Base-by-base conservation (phyloP, 2,888 invertebrate genomes). In the Yponomeuta malinellus region DNA sequence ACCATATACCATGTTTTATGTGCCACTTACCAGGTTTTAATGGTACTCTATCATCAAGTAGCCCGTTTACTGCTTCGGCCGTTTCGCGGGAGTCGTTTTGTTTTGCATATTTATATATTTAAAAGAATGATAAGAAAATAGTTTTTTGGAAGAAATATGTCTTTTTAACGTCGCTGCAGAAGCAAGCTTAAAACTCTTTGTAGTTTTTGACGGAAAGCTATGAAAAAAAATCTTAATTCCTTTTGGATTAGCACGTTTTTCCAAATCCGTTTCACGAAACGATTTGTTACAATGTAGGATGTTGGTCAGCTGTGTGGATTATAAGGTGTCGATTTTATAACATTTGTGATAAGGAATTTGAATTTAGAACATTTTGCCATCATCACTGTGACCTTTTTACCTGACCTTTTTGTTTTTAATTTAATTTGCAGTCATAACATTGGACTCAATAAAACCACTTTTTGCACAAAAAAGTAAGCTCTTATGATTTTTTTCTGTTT, bases 1-100 rank as follows among this genome's bases (percentile, higher is more conserved):
- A 23, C 65, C n/a, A 65, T 65, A 65, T 33, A 31, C 31, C 65
- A 65, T 65, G 31, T 65, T 65, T 65, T 65, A 65, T 65, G 65
- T 31, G 31, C 33, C 29, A 65, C 33, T 65, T 65, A 65, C 33
- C 31, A 31, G 31, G 65, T 33, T 65, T 65, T 65, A 65, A 65
- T 65, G 12, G 65, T 33, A 65, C 65, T 29, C 65, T 65, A 65
- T 65, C 65, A 65, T 65, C 31, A 29, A 65, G 33, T 65, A 65
- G 33, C 65, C 31, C 65, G 65, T 65, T 65, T 65, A 65, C 65
- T 31, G 31, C 12, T 31, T 29, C 29, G 29, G 10, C 65, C 33
- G 33, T 33, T 65, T 65, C 31, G 29, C 23, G 12, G 65, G 33
- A 65, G 65, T 65, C 65, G 52, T 59, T 59, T 59, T 3, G 15